Evolutionary conservation across 2,888 invertebrate species (phyloP), one percentile per base, ranked within the genome.

Genomic region (Byasa hedistus): DNA sequence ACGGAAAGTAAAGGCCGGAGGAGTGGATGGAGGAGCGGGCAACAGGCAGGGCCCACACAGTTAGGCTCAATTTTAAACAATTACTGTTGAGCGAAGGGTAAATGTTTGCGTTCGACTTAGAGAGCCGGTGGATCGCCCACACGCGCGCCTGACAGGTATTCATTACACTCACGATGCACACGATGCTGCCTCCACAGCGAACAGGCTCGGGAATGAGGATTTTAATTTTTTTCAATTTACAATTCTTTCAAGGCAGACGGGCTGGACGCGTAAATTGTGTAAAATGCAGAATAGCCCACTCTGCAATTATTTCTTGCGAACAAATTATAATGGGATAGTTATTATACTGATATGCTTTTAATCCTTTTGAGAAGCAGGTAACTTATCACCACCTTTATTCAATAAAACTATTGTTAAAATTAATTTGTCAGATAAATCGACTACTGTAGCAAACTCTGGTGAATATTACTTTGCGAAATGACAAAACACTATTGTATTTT

Each of bases 21-120:
- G 75, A 80, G 77, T 78, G 79, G 78, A 82, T 74, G 76, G 77
- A 83, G 80, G 83, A 81, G 79, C 81, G 73, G 81, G 83, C 85
- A 86, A 86, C 86, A 85, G 76, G 73, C 77, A 69, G 82, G 85
- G 90, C 86, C 91, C 91, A 91, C 91, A 91, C 91, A 89, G 91
- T 91, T 91, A 89, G 90, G 89, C 86, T 87, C 91, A 91, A 91
- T 91, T 91, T 91, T 91, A 90, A 91, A 91, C 91, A 91, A 91
- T 91, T 91, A 91, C 89, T 85, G 86, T 81, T 86, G 88, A 87
- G 86, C 87, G 88, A 86, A 87, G 86, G 89, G 91, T 85, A 91
- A 91, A 91, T 91, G 90, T 91, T 91, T 91, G 88, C 88, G 77
- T 91, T 89, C 89, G 89, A 89, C 87, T 89, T 89, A 88, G 88